Percentiles rank a stretch among this genome's conserved stretches.
phyloP scores from a whole-genome alignment of 2,797 vertebrate species.

The Kryptopterus vitreolus region DNA sequence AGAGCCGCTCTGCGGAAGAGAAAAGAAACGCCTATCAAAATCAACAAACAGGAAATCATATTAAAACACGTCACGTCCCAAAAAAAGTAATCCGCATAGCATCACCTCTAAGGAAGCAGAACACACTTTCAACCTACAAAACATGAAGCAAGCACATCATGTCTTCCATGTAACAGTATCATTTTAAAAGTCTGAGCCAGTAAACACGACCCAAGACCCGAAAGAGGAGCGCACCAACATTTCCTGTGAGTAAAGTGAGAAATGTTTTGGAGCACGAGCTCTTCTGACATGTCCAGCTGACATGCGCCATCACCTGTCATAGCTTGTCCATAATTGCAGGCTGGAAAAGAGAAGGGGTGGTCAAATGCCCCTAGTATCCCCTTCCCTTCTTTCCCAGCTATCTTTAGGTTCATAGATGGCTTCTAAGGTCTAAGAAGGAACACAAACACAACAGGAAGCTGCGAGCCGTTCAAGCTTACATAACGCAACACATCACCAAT shows the following conservation, averaged over 20 bases:
- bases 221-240: constrained; percentile 80
- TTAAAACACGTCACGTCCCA: neutral
- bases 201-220: constrained; percentile 81
- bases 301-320: constrained; percentile 90
- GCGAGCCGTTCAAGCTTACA: neutral
- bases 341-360: constrained; percentile 60
- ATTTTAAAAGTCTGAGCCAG: constrained; percentile 73
- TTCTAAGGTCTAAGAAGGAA: neutral
- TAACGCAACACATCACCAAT: neutral
- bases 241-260: constrained; percentile 89
- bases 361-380: constrained; percentile 44
- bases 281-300: constrained; percentile 83
- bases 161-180: constrained; percentile 78
- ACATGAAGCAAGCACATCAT: constrained; percentile 58
- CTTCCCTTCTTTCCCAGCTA: constrained; percentile 14
- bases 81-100: neutral
- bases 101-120: neutral
- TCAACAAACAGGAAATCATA: no score
- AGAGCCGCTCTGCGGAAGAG: neutral
- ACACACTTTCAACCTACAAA: constrained; percentile 34
- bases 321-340: constrained; percentile 80
- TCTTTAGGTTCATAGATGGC: constrained; percentile 20
- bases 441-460: constrained; percentile 7
- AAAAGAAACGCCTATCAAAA: neutral
- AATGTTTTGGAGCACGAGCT: constrained; percentile 80